These are phyloP conservation scores for Otolemur crassicaudatus DNA, from an alignment of 2,797 vertebrate genomes.

Conservation along the genomic window DNA sequence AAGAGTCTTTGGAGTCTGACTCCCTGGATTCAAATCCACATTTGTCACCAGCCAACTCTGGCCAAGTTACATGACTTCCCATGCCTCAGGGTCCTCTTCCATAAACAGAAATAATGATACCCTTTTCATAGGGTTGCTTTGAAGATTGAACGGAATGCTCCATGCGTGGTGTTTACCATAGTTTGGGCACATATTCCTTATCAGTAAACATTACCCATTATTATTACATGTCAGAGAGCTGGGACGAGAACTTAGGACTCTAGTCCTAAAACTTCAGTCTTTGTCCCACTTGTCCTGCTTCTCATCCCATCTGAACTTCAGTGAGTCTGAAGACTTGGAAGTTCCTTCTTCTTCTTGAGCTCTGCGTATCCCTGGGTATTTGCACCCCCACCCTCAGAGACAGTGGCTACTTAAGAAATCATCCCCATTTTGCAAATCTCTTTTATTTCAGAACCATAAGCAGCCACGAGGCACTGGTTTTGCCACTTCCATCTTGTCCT, in stretches of 20 bases:
- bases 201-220: not conserved
- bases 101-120: too few species aligned
- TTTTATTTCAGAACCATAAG: not conserved
- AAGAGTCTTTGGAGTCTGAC: not conserved
- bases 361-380: rapidly evolving
- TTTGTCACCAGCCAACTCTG: not conserved
- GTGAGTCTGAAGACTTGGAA: not conserved
- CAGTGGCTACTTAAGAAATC: not conserved
- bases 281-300: not conserved
- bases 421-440: too few species aligned
- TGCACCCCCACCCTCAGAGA: rapidly evolving
- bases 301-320: not conserved
- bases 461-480: not conserved
- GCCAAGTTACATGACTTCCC: not conserved
- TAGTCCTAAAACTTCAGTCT: not conserved
- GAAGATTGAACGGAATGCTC: not conserved
- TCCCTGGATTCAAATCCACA: not conserved
- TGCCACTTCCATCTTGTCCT: too few species aligned
- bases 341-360: not conserved
- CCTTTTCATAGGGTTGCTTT: rapidly evolving
- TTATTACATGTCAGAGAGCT: not conserved
- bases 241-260: not conserved
- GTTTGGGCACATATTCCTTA: not conserved
- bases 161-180: rapidly evolving
- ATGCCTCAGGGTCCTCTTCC: not conserved